Percentiles rank a stretch among this genome's conserved stretches.
Evolutionary conservation across 2,888 invertebrate genomes (phyloP).

Genomic region (Epirrita christyi): DNA sequence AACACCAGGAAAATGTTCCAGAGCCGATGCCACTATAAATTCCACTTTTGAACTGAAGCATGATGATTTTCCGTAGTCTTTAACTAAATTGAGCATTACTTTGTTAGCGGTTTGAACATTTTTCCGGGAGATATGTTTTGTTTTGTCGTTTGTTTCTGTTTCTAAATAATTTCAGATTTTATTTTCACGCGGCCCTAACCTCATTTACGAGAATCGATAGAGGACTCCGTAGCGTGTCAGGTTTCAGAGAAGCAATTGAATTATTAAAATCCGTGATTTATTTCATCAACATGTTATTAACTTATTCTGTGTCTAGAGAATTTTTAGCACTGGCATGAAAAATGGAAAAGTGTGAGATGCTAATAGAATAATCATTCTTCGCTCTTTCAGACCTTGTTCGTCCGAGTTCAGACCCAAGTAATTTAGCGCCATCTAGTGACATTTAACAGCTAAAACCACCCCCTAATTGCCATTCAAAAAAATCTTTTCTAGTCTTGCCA

Average conservation of each 20-base stretch:
- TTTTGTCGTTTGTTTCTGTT: neutral
- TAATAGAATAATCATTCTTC: neutral
- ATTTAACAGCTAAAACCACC: neutral
- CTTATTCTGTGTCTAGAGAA: too few species aligned
- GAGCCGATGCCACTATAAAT: neutral
- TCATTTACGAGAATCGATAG: too few species aligned
- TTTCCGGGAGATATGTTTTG: neutral
- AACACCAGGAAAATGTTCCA: constrained; percentile 1
- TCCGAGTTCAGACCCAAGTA: too few species aligned
- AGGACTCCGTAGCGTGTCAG: too few species aligned
- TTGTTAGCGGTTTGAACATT: neutral
- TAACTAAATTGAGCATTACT: neutral
- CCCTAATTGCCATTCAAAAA: constrained; percentile 29
- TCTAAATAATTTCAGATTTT: neutral
- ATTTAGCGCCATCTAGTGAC: constrained; percentile 44
- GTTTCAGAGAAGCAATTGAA: too few species aligned
- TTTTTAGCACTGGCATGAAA: constrained; percentile 11
- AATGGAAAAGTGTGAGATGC: neutral
- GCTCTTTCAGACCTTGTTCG: too few species aligned
- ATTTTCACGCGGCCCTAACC: too few species aligned
- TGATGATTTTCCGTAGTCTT: neutral
- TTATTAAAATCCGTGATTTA: too few species aligned
- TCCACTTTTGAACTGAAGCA: neutral
- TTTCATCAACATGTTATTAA: too few species aligned
- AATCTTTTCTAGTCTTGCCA: constrained; percentile 16